Conservation (phyloP, 2,888 invertebrate species). For the Heliconius sara region DNA sequence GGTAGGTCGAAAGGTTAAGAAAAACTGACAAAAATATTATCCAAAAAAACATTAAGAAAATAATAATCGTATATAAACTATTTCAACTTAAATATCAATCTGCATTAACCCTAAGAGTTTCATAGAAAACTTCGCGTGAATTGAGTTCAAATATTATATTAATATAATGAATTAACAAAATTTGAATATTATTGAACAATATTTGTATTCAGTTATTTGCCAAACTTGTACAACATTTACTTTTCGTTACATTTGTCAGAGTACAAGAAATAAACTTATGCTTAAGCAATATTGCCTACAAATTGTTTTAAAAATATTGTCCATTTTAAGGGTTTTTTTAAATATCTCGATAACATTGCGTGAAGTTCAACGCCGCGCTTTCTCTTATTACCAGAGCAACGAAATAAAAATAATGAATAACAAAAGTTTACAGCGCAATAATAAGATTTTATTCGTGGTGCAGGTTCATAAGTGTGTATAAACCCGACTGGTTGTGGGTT, state of each 20-base stretch:
- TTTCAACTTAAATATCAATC: not conserved
- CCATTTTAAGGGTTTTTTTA: no score
- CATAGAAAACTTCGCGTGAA: conserved; percentile 22
- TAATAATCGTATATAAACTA: not conserved
- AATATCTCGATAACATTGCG: no score
- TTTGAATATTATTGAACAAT: conserved; percentile 27
- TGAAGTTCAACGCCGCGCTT: not conserved
- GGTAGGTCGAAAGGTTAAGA: not conserved
- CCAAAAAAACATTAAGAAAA: not conserved
- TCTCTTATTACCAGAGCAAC: not conserved
- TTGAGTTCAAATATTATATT: conserved; percentile 18
- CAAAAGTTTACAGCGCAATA: no score
- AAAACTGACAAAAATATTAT: not conserved
- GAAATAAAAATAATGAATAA: no score
- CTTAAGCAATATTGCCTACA: no score
- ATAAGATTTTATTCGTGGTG: not conserved
- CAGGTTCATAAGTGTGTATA: not conserved
- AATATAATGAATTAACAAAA: conserved; percentile 21
- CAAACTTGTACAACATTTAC: not conserved
- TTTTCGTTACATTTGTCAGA: not conserved
- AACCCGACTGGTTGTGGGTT: not conserved
- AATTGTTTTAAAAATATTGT: no score
- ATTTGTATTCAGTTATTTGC: conserved; percentile 16
- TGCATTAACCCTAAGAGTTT: conserved; percentile 6
- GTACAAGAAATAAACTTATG: not conserved